These are phyloP conservation scores for Anguilla rostrata DNA, from an alignment of 2,113 vertebrate species.

Conservation along the genomic window DNA sequence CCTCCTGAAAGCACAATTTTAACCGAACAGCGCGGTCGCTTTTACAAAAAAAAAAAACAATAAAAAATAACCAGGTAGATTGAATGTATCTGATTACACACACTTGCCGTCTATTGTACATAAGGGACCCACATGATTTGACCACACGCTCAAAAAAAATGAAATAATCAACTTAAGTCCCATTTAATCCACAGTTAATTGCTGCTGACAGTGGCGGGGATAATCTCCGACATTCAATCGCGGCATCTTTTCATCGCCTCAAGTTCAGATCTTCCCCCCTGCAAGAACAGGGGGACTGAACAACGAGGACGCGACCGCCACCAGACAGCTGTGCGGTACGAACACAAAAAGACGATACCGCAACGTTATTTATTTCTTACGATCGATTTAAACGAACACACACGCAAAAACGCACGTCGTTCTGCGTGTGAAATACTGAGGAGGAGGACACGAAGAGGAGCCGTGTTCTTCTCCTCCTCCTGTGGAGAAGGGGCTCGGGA, in stretches of 20 bases:
- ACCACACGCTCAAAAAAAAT: slow-evolving; percentile 50
- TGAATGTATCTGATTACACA: slow-evolving; percentile 70
- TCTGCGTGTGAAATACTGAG: neutral
- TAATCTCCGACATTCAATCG: neutral
- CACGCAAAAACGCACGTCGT: too few relatives aligned
- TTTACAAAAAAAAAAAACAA: slow-evolving; percentile 41
- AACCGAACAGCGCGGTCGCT: slow-evolving; percentile 52
- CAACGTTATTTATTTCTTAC: too few relatives aligned
- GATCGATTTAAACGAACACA: too few relatives aligned
- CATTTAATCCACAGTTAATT: neutral
- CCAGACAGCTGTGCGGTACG: neutral
- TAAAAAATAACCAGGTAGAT: slow-evolving; percentile 29
- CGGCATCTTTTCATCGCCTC: neutral
- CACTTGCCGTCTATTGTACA: slow-evolving; percentile 61
- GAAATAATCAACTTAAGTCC: slow-evolving; percentile 60
- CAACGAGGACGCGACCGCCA: neutral
- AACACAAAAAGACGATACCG: too few relatives aligned
- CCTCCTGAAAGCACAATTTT: slow-evolving; percentile 56
- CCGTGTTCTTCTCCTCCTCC: neutral
- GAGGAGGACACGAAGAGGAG: too few relatives aligned
- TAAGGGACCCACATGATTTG: slow-evolving; percentile 57
- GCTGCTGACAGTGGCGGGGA: neutral
- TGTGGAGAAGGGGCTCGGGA: neutral
- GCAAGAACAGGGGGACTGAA: neutral
- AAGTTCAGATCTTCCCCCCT: neutral